These are phyloP conservation scores for Pollenia angustigena DNA, from an alignment of 2,888 invertebrate species.

Conservation along the genomic window DNA sequence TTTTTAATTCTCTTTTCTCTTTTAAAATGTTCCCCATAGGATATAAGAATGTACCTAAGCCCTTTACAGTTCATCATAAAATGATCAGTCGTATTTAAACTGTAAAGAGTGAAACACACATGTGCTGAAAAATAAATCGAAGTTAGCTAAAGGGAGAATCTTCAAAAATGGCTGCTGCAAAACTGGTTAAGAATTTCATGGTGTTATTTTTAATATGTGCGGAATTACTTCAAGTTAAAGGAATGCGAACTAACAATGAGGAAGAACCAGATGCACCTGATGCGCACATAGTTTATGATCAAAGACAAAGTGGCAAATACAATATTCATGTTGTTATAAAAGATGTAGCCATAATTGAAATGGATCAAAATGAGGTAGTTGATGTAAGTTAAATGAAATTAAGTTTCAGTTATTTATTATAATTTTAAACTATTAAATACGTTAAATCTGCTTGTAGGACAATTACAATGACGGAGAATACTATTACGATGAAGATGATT, in stretches of 20 bases:
- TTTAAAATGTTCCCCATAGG: conserved; percentile 6
- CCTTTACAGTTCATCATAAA: conserved; percentile 26
- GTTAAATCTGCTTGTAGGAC: conserved; percentile 76
- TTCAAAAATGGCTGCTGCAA: conserved; percentile 57
- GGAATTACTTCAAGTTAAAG: conserved; percentile 14
- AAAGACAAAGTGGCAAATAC: conserved; percentile 91
- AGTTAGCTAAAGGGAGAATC: neutral
- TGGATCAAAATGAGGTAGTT: conserved; percentile 81
- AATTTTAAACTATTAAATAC: conserved; percentile 78
- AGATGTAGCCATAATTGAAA: conserved; percentile 89
- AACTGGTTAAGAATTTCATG: conserved; percentile 61
- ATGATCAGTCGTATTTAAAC: conserved; percentile 59
- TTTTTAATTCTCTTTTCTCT: conserved; percentile 16
- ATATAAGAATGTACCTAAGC: conserved; percentile 18
- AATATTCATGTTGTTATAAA: conserved; percentile 92
- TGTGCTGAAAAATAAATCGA: neutral
- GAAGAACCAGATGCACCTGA: conserved; percentile 44
- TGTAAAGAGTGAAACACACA: conserved; percentile 52
- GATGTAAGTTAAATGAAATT: conserved; percentile 78
- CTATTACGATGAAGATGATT: conserved; percentile 83
- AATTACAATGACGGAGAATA: conserved; percentile 80
- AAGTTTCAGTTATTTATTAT: neutral
- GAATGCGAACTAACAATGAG: conserved; percentile 28
- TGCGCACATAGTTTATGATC: conserved; percentile 85
- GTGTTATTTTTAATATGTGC: conserved; percentile 41